A percentile compares a stretch with the other conserved stretches of the same genome.
Evolutionary conservation across 35 echinoderm and acorn worm genomes (phyloP).

Genomic region (Apostichopus parvimensis): DNA sequence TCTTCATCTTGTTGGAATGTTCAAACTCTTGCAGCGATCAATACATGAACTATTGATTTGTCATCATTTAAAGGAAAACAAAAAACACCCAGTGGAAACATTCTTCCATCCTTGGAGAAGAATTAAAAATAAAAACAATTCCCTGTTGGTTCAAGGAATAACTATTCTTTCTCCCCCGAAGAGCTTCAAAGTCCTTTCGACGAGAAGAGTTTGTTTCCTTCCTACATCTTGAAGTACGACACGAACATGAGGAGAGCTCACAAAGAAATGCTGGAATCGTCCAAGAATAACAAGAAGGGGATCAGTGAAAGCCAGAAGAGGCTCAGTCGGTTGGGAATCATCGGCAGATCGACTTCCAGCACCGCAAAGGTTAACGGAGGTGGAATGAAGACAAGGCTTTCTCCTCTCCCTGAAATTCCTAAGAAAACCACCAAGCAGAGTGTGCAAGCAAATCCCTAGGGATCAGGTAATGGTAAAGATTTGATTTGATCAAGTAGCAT

Average conservation of each 20-base stretch:
- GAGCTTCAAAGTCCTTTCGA: conserved; percentile 81
- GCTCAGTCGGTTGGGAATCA: background rate
- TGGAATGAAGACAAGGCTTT: conserved; percentile 16
- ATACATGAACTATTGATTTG: too few species aligned
- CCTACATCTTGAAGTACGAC: conserved; percentile 88
- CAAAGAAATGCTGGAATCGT: conserved; percentile 53
- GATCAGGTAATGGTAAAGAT: too few species aligned
- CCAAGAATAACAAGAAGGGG: background rate
- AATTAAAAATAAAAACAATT: too few species aligned
- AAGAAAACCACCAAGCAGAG: background rate
- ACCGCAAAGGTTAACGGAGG: background rate
- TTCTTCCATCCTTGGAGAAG: too few species aligned
- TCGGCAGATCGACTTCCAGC: background rate
- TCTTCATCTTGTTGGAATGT: too few species aligned
- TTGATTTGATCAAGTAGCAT: too few species aligned
- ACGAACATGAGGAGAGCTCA: conserved; percentile 75
- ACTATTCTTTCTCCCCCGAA: background rate
- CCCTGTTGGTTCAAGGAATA: too few species aligned
- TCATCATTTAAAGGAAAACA: too few species aligned
- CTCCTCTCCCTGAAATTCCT: conserved; percentile 25
- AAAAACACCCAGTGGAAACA: too few species aligned
- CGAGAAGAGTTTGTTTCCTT: conserved; percentile 89
- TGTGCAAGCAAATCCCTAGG: background rate
- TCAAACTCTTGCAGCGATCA: too few species aligned
- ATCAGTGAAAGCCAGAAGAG: conserved; percentile 9